Evolutionary conservation across 1,140 invertebrate species (phyloP).

Genomic region (Elysia chlorotica): DNA sequence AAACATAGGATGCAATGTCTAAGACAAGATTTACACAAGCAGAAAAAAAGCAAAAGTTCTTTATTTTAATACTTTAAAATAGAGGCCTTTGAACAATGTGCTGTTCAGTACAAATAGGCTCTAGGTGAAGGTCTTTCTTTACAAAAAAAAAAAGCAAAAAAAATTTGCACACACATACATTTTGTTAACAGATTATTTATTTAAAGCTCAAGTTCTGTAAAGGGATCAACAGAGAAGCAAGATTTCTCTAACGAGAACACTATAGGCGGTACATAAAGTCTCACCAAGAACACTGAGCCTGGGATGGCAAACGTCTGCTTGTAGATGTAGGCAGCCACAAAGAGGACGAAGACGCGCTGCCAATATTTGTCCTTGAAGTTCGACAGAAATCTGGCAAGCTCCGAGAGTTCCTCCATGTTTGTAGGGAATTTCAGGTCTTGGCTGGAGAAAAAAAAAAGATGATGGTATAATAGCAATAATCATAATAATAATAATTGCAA

Average conservation of each 20-base stretch:
- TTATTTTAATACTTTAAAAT: no score
- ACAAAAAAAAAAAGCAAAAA: no score
- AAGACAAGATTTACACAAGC: no score
- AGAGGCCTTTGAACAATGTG: no score
- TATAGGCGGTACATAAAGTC: no score
- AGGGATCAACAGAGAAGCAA: no score
- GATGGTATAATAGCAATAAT: background rate
- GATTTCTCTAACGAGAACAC: no score
- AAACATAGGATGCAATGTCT: no score
- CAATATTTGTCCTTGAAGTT: constrained; percentile 65
- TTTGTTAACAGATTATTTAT: background rate
- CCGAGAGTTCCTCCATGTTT: constrained; percentile 62
- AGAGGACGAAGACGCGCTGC: constrained; percentile 67
- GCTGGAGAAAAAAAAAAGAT: constrained; percentile 31
- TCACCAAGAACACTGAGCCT: constrained; percentile 71
- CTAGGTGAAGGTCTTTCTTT: no score
- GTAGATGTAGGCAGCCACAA: constrained; percentile 69
- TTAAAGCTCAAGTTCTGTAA: no score
- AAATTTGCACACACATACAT: background rate
- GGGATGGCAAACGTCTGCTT: constrained; percentile 74
- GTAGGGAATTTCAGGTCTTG: constrained; percentile 60
- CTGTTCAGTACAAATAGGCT: no score
- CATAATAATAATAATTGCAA: background rate
- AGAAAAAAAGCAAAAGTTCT: no score
- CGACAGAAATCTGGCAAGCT: constrained; percentile 54